Evolutionary conservation across 2,113 vertebrate genomes (phyloP).

Genomic region (cattle (Bos taurus)): DNA sequence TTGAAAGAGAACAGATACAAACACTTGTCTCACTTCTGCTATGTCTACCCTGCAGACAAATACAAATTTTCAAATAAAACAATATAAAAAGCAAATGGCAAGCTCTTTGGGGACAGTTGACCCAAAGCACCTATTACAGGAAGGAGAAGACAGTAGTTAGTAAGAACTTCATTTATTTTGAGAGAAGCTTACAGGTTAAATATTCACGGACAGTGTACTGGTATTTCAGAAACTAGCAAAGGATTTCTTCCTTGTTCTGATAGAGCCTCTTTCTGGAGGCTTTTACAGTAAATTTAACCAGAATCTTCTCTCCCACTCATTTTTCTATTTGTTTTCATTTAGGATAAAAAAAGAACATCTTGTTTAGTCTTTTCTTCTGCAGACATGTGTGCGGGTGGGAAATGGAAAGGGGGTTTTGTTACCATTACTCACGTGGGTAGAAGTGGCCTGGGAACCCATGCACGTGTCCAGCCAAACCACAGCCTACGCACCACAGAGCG

Average conservation of each 20-base stretch:
- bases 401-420: constrained; percentile 47
- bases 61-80: background rate
- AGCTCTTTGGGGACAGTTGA: background rate
- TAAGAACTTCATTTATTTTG: background rate
- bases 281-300: constrained; percentile 61
- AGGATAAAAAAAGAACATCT: constrained; percentile 66
- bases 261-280: background rate
- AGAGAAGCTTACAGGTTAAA: background rate
- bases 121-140: background rate
- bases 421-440: constrained; percentile 51
- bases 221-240: background rate
- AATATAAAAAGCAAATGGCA: background rate
- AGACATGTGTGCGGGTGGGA: constrained; percentile 45
- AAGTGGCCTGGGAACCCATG: background rate
- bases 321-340: constrained; percentile 63
- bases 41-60: background rate
- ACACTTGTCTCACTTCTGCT: background rate
- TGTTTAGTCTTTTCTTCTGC: constrained; percentile 70
- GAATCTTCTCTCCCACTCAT: constrained; percentile 35
- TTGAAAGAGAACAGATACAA: background rate
- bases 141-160: no score
- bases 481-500: background rate
- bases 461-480: constrained; percentile 39
- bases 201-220: background rate
- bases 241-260: background rate